Conservation (phyloP, 2,113 vertebrate species). For the Sula dactylatra region DNA sequence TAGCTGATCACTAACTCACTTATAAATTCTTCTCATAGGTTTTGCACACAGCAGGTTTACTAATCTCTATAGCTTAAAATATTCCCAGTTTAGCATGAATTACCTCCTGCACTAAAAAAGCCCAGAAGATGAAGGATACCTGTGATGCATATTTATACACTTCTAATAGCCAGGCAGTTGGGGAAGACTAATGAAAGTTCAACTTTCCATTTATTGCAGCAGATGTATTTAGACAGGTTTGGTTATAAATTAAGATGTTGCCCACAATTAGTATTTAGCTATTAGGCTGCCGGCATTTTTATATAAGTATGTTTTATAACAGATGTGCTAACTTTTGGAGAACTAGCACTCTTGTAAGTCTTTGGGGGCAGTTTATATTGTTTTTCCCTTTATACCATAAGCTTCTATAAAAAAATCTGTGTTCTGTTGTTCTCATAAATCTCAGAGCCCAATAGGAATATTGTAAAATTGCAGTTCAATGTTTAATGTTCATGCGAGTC, state of each 20-base stretch:
- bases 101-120: not conserved
- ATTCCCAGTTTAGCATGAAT: not conserved
- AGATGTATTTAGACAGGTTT: constrained; percentile 30
- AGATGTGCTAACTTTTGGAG: constrained; percentile 21
- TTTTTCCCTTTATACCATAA: constrained; percentile 28
- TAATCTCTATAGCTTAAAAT: not conserved
- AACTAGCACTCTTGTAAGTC: constrained; percentile 8
- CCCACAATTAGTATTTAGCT: not conserved
- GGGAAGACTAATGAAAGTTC: not conserved
- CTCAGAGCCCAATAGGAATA: constrained; percentile 42
- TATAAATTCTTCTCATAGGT: not conserved
- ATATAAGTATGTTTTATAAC: not conserved
- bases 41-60: not conserved
- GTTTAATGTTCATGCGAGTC: constrained; percentile 59
- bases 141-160: not conserved
- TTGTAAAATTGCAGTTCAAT: constrained; percentile 65
- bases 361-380: constrained; percentile 39
- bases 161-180: not conserved
- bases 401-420: constrained; percentile 39
- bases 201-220: constrained; percentile 7
- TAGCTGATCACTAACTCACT: not conserved
- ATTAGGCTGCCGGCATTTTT: not conserved
- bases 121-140: not conserved
- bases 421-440: constrained; percentile 58
- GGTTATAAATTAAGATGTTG: constrained; percentile 25